Base-by-base conservation (phyloP, 2,888 invertebrate genomes). In the Xylocampa areola region DNA sequence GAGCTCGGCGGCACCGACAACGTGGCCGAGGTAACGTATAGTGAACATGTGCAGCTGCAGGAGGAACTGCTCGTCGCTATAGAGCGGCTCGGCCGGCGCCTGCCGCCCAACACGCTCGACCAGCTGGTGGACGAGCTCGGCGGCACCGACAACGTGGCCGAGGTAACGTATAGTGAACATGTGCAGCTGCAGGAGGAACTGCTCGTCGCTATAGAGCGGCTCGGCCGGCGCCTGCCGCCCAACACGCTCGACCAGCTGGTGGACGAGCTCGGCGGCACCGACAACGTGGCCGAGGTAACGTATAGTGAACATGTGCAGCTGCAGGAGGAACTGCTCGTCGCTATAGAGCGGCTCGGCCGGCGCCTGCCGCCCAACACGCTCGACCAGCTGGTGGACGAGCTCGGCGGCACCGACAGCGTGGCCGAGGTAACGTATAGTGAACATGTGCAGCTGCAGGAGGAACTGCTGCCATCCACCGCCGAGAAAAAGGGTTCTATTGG, bases 341-440 rank as follows among this genome's bases (percentile, higher is more conserved):
- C 64, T 82, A 96, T 99, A 53, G 99, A 99, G 87, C 93, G 95
- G 19, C 94, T 99, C 1, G 99, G 99, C 4, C 96, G 97, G 0
- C 95, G 95, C 16, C 94, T 99, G 70, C 99, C 99, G 4, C 97
- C 99, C 30, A 99, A 99, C 90, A 99, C 99, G 0, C 94, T 99
- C 36, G 99, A 99, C 95, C 99, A 99, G 87, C 95, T 99, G 8
- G 99, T 99, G 67, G 99, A 99, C 90, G 98, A 99, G 85, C 95
- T 99, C 7, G 99, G 99, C 39, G 99, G 99, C 1, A 98, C 99
- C 0, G 98, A 99, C 75, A 98, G 98, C 90, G 99, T 99, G 0
- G 99, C 99, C 0, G 99, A 99, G 95, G 96, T 96, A 4, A 29
- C n/a, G n/a, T n/a, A 11, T 21, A 29, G 11, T 11, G n/a, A 2